phyloP scores from a whole-genome alignment of 2,113 vertebrate genomes.

The Accipiter virgatus region DNA sequence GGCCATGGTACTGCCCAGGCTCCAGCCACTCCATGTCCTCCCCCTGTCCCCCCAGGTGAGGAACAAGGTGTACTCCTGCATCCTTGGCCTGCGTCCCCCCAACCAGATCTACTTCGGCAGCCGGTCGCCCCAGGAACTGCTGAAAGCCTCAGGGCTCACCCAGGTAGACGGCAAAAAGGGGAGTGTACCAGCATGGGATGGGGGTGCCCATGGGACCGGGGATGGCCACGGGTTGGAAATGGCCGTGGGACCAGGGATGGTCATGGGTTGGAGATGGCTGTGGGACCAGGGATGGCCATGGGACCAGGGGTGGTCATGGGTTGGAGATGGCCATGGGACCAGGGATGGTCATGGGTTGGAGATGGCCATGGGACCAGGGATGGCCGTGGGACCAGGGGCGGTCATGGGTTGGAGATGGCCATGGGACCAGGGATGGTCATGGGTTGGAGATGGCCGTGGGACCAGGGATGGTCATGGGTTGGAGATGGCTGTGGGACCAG shows the following conservation, averaged over 20 bases:
- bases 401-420: too few relatives aligned
- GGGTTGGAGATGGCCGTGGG: too few relatives aligned
- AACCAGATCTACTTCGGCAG: slow-evolving; percentile 88
- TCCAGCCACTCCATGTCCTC: accelerated
- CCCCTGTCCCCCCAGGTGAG: slow-evolving; percentile 73
- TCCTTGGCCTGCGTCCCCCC: slow-evolving; percentile 86
- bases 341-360: too few relatives aligned
- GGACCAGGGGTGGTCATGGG: accelerated
- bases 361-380: too few relatives aligned
- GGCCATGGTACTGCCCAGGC: accelerated
- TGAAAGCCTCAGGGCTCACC: slow-evolving; percentile 92
- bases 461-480: too few relatives aligned
- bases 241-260: background rate
- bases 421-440: too few relatives aligned
- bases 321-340: background rate
- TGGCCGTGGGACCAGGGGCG: background rate
- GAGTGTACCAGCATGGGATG: accelerated
- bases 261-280: background rate
- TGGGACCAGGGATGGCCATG: background rate
- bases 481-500: too few relatives aligned
- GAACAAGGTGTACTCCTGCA: slow-evolving; percentile 92
- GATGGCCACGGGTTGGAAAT: background rate
- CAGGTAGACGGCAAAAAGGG: slow-evolving; percentile 75
- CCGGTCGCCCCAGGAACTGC: slow-evolving; percentile 92
- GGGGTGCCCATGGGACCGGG: background rate